Evolutionary conservation across 2,113 vertebrate genomes (phyloP).

Genomic region (Alethe castanea): DNA sequence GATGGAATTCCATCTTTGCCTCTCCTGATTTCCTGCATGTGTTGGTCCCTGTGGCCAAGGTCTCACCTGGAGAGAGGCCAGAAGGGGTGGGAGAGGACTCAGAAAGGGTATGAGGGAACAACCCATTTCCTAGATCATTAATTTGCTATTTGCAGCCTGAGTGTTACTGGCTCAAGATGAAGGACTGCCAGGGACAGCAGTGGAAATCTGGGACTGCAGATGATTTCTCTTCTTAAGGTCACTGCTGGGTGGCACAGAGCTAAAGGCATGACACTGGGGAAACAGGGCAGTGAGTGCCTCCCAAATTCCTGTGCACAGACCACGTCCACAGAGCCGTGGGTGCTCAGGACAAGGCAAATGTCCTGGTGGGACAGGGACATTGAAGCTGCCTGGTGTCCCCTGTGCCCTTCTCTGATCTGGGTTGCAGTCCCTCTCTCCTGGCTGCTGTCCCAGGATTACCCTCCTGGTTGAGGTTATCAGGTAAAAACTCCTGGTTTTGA

Average conservation of each 20-base stretch:
- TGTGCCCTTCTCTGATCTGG: not conserved
- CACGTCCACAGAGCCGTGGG: rapidly evolving
- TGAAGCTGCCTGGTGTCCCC: not conserved
- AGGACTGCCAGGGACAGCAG: not conserved
- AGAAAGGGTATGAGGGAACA: not conserved
- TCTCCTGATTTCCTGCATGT: not conserved
- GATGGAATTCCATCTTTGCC: not conserved
- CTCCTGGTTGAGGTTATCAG: not conserved
- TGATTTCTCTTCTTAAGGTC: not conserved
- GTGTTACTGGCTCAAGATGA: not conserved
- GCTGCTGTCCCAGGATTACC: not conserved
- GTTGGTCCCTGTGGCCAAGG: not conserved
- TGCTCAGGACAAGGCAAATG: not conserved
- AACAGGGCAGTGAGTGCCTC: not conserved
- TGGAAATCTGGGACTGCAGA: slow-evolving; percentile 6
- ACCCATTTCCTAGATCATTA: slow-evolving; percentile 12
- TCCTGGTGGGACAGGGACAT: not conserved
- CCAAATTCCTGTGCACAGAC: not conserved
- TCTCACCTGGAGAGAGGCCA: not conserved
- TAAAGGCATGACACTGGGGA: not conserved
- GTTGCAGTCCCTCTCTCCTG: not conserved
- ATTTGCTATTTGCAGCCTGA: not conserved
- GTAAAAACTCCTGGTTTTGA: not conserved
- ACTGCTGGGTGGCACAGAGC: not conserved
- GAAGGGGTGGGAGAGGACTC: not conserved